Percentiles rank a stretch among this genome's conserved stretches.
phyloP scores from a whole-genome alignment of 2,797 vertebrate species.

The Helarctos malayanus region DNA sequence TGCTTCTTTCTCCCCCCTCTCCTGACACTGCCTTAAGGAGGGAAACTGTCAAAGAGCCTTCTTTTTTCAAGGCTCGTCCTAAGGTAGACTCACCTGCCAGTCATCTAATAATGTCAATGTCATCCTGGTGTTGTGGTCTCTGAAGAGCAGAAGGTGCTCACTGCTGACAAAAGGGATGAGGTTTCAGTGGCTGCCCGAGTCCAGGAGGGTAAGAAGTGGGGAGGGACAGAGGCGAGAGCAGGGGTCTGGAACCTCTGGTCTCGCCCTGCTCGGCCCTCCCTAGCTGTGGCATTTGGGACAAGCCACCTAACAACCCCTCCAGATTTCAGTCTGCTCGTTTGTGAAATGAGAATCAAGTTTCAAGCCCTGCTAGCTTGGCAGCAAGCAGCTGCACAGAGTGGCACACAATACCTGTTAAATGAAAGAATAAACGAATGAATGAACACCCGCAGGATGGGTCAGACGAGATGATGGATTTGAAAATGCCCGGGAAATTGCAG shows the following conservation, averaged over 20 bases:
- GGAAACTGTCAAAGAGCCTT: neutral
- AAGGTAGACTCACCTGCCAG: neutral
- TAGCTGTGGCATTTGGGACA: neutral
- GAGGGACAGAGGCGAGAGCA: neutral
- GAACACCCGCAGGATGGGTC: neutral
- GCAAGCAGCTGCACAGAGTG: fast-evolving
- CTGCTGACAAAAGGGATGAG: neutral
- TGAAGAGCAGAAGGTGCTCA: neutral
- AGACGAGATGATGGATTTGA: neutral
- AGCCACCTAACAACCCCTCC: neutral
- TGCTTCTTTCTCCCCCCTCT: neutral
- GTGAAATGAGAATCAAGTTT: neutral
- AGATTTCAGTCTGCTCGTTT: neutral
- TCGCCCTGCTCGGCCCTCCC: neutral
- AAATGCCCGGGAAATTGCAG: neutral
- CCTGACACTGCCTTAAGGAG: neutral
- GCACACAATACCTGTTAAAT: neutral
- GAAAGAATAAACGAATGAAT: neutral
- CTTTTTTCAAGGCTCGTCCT: neutral
- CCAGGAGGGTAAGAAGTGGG: neutral
- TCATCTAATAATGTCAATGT: neutral
- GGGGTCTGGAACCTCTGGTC: neutral
- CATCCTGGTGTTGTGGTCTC: neutral
- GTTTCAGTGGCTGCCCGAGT: neutral
- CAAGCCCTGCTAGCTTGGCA: neutral